Percentiles rank a stretch among this genome's conserved stretches.
phyloP scores from a whole-genome alignment of 2,797 vertebrate species.

The Phrynocephalus vlangalii region DNA sequence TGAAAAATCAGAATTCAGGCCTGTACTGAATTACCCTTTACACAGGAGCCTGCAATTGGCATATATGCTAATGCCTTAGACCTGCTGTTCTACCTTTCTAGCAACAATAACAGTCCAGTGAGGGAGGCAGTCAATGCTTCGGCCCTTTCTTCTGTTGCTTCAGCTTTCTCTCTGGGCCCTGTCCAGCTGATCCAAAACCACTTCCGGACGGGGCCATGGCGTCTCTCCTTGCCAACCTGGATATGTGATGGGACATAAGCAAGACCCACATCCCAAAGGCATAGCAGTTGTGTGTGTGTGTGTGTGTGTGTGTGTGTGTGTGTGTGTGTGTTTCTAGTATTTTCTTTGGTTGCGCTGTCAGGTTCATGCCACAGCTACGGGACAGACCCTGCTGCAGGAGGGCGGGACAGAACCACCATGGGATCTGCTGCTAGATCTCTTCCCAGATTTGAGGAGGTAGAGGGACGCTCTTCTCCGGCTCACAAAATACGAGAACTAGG shows the following conservation, averaged over 20 bases:
- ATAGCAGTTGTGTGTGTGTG: background rate
- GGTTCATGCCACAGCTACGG: background rate
- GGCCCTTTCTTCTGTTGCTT: background rate
- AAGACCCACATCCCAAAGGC: background rate
- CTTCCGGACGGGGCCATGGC: background rate
- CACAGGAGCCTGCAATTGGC: conserved; percentile 44
- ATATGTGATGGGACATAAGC: background rate
- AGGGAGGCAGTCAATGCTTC: background rate
- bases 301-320: background rate
- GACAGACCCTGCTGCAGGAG: background rate
- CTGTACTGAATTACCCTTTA: conserved; percentile 50
- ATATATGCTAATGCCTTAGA: conserved; percentile 44
- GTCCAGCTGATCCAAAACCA: background rate
- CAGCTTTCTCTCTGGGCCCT: background rate
- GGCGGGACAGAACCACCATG: background rate
- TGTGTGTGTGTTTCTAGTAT: background rate
- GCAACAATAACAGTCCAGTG: background rate
- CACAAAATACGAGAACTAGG: too few species aligned
- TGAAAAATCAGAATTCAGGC: conserved; percentile 65
- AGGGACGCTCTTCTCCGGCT: too few species aligned
- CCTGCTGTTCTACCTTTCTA: background rate
- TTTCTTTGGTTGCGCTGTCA: background rate
- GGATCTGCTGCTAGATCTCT: background rate
- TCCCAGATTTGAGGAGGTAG: background rate
- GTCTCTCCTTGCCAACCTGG: background rate